A percentile compares a stretch with the other conserved stretches of the same genome.
Conservation (phyloP, 2,113 vertebrate species). For the Asarcornis scutulata region DNA sequence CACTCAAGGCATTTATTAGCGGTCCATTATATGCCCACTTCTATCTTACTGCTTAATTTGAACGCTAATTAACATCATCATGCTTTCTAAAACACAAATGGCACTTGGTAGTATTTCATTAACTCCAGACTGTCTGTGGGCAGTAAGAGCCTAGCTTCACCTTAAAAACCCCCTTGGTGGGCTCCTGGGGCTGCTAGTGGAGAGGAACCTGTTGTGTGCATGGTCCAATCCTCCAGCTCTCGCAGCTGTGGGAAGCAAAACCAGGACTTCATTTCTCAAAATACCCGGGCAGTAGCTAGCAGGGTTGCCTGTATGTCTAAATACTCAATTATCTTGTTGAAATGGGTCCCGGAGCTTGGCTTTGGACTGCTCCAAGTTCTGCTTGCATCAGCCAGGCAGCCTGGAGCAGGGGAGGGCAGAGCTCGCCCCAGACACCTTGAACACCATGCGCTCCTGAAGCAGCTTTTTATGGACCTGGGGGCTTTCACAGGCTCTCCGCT, state of each 20-base stretch:
- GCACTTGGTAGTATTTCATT: slow-evolving; percentile 46
- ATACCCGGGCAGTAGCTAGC: slow-evolving; percentile 5
- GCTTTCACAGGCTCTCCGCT: background rate
- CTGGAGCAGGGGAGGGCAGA: background rate
- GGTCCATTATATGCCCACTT: slow-evolving; percentile 48
- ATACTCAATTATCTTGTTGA: slow-evolving; percentile 30
- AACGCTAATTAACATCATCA: slow-evolving; percentile 61
- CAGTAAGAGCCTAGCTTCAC: background rate
- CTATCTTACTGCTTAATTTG: slow-evolving; percentile 65
- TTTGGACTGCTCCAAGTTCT: background rate
- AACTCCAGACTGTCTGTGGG: slow-evolving; percentile 6
- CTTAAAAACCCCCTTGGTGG: background rate
- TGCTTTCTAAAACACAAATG: slow-evolving; percentile 48
- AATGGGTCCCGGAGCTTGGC: slow-evolving; percentile 19
- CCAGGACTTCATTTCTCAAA: slow-evolving; percentile 36
- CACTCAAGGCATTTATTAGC: slow-evolving; percentile 52
- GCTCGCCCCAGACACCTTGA: slow-evolving; percentile 5
- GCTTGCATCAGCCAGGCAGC: background rate
- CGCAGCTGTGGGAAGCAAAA: background rate
- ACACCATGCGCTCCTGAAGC: background rate
- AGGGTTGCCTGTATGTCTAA: slow-evolving; percentile 38
- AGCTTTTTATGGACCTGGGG: background rate
- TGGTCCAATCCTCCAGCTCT: background rate
- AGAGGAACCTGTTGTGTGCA: background rate
- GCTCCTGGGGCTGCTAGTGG: fast-evolving